Base-by-base conservation (phyloP, 2,888 invertebrate genomes). In the Oscheius onirici region DNA sequence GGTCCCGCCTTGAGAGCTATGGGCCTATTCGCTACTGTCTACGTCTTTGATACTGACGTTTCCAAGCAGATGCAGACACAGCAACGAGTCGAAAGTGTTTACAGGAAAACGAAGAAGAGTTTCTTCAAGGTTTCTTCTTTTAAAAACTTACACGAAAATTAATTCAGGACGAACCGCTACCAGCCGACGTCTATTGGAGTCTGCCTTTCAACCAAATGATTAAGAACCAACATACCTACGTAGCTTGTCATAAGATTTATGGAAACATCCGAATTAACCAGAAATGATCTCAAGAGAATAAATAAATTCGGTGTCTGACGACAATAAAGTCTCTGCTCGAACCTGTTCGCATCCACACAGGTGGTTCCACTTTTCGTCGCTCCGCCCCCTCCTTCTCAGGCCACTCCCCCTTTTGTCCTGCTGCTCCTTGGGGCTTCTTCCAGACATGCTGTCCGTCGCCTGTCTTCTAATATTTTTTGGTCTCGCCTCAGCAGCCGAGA, bases 191-290 rank as follows among this genome's bases (percentile, higher is more conserved):
- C 69, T 86, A 83, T 69, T 85, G 81, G 83, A 69, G 74, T n/a
- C 77, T 86, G 54, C 86, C 86, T 22, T 86, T 86, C 82, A 86
- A 86, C 74, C 75, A 81, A 54, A 76, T 86, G 73, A 82, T 86
- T 73, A 83, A 83, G 63, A 84, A 83, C 52, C 83, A 86, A 49
- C 78, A 78, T 17, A 73, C 65, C 49, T 86, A 83, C 61, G 83
- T 86, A n/a, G 86, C 83, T 2, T 86, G 86, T 61, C 86, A 86
- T 57, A 86, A 85, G 72, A 86, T 86, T 41, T 86, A 82, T 60
- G 86, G 86, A 74, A 86, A 86, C 74, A 69, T 86, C 52, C 81
- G 85, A 58, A 80, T 86, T 43, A 69, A 69, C 66, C 34, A 52
- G 46, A 49, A 46, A 3, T 63, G 63, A 63, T 63, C 63, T 63